These are phyloP conservation scores for Cheirogaleus major DNA, from an alignment of 2,797 vertebrate genomes.

Conservation along the genomic window DNA sequence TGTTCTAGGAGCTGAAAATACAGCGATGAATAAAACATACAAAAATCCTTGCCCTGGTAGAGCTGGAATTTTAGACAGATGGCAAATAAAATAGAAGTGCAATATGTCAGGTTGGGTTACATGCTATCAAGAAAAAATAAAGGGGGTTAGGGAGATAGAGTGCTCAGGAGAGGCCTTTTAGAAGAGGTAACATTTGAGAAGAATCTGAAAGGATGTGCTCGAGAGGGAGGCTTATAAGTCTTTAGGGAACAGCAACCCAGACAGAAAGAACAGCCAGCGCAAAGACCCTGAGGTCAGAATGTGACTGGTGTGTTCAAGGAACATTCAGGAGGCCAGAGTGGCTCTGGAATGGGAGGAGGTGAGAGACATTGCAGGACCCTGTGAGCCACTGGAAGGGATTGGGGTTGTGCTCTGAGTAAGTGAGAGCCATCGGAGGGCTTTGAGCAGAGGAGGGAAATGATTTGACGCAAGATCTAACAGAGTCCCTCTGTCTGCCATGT, in stretches of 20 bases:
- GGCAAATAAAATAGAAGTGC: not conserved
- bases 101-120: not conserved
- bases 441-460: not conserved
- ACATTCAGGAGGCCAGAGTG: not conserved
- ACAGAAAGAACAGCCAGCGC: not conserved
- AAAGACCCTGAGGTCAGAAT: not conserved
- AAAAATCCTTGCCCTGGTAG: not conserved
- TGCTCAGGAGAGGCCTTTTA: not conserved
- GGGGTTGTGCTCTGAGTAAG: not conserved
- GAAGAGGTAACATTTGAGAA: not conserved
- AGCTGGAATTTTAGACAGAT: not conserved
- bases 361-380: not conserved
- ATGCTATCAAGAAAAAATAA: not conserved
- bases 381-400: not conserved
- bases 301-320: not conserved
- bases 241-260: not conserved
- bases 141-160: not conserved
- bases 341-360: not conserved
- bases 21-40: not conserved
- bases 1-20: not conserved
- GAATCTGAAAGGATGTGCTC: not conserved
- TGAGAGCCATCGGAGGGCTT: not conserved
- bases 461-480: not conserved
- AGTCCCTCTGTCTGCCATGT: not conserved
- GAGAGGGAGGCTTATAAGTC: not conserved